A percentile compares a stretch with the other conserved stretches of the same genome.
phyloP scores from a whole-genome alignment of 1,140 invertebrate species.

The Hyles euphorbiae region DNA sequence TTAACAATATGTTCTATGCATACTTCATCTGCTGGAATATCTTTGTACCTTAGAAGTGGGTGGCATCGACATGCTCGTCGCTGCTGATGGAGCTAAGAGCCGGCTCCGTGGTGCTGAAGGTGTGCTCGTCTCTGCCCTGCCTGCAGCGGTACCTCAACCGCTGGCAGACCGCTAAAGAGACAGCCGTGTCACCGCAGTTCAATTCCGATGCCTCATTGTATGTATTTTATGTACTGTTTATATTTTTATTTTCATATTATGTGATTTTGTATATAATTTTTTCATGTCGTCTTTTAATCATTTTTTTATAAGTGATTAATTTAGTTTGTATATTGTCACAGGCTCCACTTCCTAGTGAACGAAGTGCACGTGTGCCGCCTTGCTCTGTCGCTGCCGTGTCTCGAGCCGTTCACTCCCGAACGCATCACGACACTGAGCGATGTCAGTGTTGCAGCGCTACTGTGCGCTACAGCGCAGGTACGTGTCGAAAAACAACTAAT shows the following conservation, averaged over 20 bases:
- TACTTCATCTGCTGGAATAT: too few species aligned
- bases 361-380: constrained; percentile 90
- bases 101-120: constrained; percentile 86
- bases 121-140: constrained; percentile 85
- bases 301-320: too few species aligned
- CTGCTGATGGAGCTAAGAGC: constrained; percentile 83
- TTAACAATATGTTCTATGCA: too few species aligned
- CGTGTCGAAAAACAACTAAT: constrained; percentile 7
- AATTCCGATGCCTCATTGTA: constrained; percentile 85
- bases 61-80: constrained; percentile 56
- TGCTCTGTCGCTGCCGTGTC: constrained; percentile 88
- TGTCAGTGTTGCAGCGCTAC: constrained; percentile 86
- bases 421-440: constrained; percentile 89
- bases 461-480: constrained; percentile 81
- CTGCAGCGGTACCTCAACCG: constrained; percentile 83
- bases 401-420: constrained; percentile 89
- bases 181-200: constrained; percentile 82
- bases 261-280: constrained; percentile 16
- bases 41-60: constrained; percentile 51
- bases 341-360: constrained; percentile 84
- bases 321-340: constrained; percentile 45
- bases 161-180: constrained; percentile 81
- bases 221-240: constrained; percentile 40
- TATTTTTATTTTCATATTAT: constrained; percentile 60
- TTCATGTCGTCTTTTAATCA: not conserved